Evolutionary conservation across 2,888 invertebrate genomes (phyloP).

Genomic region (Schizaphis graminum): DNA sequence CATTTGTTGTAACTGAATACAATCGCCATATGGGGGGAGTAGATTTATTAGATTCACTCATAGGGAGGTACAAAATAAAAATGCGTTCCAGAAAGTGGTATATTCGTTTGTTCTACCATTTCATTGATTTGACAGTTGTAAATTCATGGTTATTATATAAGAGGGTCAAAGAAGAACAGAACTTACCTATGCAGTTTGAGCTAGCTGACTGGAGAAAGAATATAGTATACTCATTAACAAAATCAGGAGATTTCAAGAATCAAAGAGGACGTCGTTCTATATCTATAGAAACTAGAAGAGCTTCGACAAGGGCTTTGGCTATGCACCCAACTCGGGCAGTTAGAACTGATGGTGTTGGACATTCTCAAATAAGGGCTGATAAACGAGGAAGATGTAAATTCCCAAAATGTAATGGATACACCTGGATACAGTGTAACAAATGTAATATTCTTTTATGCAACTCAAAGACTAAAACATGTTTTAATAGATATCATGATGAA

Average conservation of each 20-base stretch:
- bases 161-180: conserved; percentile 37
- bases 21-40: conserved; percentile 71
- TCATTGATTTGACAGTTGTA: conserved; percentile 69
- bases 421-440: conserved; percentile 56
- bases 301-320: conserved; percentile 43
- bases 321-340: conserved; percentile 62
- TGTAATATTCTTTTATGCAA: conserved; percentile 62
- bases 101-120: conserved; percentile 70
- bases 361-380: conserved; percentile 54
- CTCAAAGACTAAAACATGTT: conserved; percentile 18
- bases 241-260: conserved; percentile 40
- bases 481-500: conserved; percentile 20
- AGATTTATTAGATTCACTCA: conserved; percentile 70
- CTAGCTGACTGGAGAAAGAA: conserved; percentile 37
- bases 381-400: conserved; percentile 63
- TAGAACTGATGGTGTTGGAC: conserved; percentile 56
- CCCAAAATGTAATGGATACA: conserved; percentile 61
- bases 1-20: conserved; percentile 70
- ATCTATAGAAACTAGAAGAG: conserved; percentile 24
- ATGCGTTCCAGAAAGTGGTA: conserved; percentile 70
- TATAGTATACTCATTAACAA: conserved; percentile 27
- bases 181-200: conserved; percentile 14
- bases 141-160: conserved; percentile 68
- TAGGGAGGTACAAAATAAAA: conserved; percentile 67
- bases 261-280: conserved; percentile 34